Base-by-base conservation (phyloP, 2,888 invertebrate genomes). In the Antheraea assamensis region DNA sequence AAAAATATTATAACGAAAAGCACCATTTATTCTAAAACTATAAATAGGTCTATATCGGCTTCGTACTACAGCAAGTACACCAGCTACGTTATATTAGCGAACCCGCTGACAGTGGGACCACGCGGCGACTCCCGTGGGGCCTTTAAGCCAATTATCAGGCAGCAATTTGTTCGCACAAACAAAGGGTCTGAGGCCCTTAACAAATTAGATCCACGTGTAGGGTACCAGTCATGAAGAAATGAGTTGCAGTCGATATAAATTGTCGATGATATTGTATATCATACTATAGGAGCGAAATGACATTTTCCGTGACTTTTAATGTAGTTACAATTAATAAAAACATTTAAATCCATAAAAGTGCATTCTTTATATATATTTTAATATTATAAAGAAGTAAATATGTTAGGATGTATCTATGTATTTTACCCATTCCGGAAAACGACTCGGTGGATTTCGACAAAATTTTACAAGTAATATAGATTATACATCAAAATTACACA, bases 141-240 rank as follows among this genome's bases (percentile, higher is more conserved):
- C 85, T 84, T 85, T 92, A 92, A 93, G 92, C 93, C 93, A 93
- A 93, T 93, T 93, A 93, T 89, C 88, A 83, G 88, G 88, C 87
- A 90, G 91, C 93, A 93, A 93, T 93, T 93, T 93, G 90, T 91
- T 88, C 89, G 86, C 88, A 84, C 92, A 93, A 93, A 93, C 93
- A 93, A 93, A 93, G 92, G 89, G 89, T 79, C 80, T 72, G 77
- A 76, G 82, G 87, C 87, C 91, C 91, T 91, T 92, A 84, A 87
- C 90, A 92, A 93, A 93, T 93, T 93, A 93, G 90, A 92, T 91
- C 91, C 87, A 82, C 88, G 89, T 86, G 76, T 85, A 87, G 85
- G 78, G 84, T 78, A 76, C 80, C 70, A 80, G 66, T 64, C 76
- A 75, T 71, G 27, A 30, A 64, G 19, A 75, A 75, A 71, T 75